phyloP scores from a whole-genome alignment of 2,797 vertebrate genomes.

The Dipus sagitta region DNA sequence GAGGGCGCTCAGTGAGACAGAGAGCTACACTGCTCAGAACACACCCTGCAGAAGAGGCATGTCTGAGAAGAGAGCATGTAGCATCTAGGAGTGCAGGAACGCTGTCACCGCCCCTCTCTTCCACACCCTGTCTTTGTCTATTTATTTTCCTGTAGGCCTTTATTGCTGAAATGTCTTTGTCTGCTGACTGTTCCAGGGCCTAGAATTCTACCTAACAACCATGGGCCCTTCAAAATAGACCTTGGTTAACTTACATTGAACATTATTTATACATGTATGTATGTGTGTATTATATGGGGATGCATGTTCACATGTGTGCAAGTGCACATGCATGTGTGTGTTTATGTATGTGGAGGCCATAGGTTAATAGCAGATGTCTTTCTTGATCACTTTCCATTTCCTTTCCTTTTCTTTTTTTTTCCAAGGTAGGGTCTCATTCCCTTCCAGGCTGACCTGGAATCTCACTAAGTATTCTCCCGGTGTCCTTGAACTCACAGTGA shows the following conservation, averaged over 20 bases:
- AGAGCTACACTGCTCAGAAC: background rate
- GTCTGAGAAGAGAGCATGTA: background rate
- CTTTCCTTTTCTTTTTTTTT: no score
- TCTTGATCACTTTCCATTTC: no score
- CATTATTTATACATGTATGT: background rate
- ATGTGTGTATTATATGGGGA: no score
- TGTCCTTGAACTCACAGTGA: no score
- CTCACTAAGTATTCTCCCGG: no score
- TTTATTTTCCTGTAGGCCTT: background rate
- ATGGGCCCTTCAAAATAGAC: background rate
- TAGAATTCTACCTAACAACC: background rate
- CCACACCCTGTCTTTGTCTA: background rate
- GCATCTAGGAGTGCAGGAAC: background rate
- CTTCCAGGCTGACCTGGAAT: no score
- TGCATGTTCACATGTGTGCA: no score
- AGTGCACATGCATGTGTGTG: no score
- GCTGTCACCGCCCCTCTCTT: background rate
- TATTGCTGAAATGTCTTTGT: background rate
- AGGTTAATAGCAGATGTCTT: no score
- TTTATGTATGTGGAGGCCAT: no score
- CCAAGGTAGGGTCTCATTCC: no score
- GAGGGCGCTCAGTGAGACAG: background rate
- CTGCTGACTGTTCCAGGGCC: background rate
- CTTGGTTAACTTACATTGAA: conserved; percentile 35
- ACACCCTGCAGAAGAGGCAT: background rate